Evolutionary conservation across 1,140 invertebrate species (phyloP).

Genomic region (Drosophila carrolli): DNA sequence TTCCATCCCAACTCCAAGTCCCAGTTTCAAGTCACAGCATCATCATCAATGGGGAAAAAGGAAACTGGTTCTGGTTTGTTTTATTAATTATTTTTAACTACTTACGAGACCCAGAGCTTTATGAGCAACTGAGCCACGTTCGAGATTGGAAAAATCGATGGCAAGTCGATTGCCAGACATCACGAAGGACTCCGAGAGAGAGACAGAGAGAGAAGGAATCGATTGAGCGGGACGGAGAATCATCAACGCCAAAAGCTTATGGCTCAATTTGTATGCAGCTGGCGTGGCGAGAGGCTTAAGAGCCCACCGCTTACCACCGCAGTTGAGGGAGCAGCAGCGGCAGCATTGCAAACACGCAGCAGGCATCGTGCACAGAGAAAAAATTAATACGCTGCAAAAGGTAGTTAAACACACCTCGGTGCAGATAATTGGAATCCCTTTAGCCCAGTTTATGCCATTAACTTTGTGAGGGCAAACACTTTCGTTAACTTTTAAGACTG

Average conservation of each 20-base stretch:
- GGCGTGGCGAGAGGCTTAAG: conserved; percentile 68
- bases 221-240: conserved; percentile 17
- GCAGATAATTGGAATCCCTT: conserved; percentile 7
- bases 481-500: not conserved
- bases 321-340: not conserved
- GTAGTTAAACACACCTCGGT: conserved; percentile 2
- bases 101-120: conserved; percentile 41
- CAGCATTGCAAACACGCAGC: conserved; percentile 19
- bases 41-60: conserved; percentile 46
- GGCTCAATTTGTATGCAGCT: conserved; percentile 79
- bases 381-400: conserved; percentile 22
- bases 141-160: conserved; percentile 58
- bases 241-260: conserved; percentile 70
- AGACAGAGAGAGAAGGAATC: not conserved
- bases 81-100: conserved; percentile 79
- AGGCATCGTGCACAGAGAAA: conserved; percentile 32
- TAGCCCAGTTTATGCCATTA: not conserved
- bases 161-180: conserved; percentile 53
- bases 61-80: conserved; percentile 71
- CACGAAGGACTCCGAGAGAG: conserved; percentile 30
- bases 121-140: conserved; percentile 36
- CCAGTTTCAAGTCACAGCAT: conserved; percentile 16
- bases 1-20: conserved; percentile 3
- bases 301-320: conserved; percentile 48
- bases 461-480: not conserved